Conservation (phyloP, 2,797 vertebrate species). For the Gadopsis bispinosus region DNA sequence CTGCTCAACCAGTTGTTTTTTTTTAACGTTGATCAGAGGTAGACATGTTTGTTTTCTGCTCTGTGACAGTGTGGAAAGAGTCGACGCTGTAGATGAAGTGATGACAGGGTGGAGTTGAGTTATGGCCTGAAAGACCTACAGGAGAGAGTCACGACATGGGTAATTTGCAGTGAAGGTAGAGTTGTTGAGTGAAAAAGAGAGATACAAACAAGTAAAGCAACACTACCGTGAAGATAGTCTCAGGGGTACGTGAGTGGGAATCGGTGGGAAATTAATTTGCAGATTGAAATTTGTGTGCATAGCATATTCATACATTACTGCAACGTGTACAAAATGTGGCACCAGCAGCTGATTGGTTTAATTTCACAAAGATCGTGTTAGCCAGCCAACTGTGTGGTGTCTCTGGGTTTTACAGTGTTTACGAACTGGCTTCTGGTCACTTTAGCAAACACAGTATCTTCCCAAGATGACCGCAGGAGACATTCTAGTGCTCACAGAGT, state of each 20-base stretch:
- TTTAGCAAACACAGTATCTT: constrained; percentile 30
- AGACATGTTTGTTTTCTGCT: constrained; percentile 22
- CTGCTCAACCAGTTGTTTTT: not conserved
- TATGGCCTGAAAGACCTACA: constrained; percentile 53
- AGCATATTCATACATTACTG: not conserved
- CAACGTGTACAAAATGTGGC: not conserved
- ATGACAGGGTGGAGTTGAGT: constrained; percentile 57
- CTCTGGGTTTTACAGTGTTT: constrained; percentile 26
- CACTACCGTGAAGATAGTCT: constrained; percentile 16
- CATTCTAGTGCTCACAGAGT: constrained; percentile 15
- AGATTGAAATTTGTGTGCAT: not conserved
- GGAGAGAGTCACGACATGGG: constrained; percentile 53
- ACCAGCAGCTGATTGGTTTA: constrained; percentile 3
- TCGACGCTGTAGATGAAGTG: constrained; percentile 56
- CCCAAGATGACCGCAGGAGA: constrained; percentile 12
- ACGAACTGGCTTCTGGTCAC: constrained; percentile 2
- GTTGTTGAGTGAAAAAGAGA: constrained; percentile 63
- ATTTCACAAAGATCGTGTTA: not conserved
- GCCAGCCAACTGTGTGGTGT: not conserved
- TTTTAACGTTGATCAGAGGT: not conserved
- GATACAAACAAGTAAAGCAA: constrained; percentile 49
- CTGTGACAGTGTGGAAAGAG: constrained; percentile 48
- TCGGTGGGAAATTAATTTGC: not conserved
- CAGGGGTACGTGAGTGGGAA: not conserved
- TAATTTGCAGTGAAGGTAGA: constrained; percentile 70